These are phyloP conservation scores for Ovibos moschatus DNA, from an alignment of 2,113 vertebrate genomes.

Conservation along the genomic window DNA sequence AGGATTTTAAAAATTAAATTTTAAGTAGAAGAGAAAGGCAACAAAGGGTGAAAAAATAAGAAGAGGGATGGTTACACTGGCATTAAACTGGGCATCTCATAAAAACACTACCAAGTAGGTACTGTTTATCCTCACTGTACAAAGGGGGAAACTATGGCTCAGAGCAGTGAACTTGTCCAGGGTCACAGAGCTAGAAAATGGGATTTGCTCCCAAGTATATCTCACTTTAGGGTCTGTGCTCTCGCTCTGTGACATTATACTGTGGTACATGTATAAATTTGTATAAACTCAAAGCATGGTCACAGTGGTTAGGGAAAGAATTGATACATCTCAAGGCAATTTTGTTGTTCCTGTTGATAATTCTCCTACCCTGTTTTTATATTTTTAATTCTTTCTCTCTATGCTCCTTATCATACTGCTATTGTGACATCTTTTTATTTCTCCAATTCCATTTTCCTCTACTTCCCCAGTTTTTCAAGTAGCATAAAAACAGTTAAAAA, in stretches of 20 bases:
- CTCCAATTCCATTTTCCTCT: background rate
- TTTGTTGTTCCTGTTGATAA: background rate
- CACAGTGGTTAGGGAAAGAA: background rate
- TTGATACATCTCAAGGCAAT: background rate
- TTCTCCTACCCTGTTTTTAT: background rate
- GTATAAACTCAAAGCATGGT: background rate
- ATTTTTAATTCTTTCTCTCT: background rate
- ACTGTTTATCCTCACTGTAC: background rate
- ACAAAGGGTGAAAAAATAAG: background rate
- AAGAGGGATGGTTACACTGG: background rate
- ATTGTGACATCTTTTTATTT: conserved; percentile 1
- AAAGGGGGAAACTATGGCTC: background rate
- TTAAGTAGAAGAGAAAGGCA: background rate
- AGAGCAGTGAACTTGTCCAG: background rate
- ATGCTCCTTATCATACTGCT: background rate
- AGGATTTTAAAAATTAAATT: background rate
- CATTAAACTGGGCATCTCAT: background rate
- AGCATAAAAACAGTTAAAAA: conserved; percentile 2
- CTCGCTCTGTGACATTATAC: background rate
- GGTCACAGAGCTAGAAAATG: background rate
- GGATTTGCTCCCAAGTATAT: background rate
- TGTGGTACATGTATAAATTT: background rate
- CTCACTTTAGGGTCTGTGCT: background rate
- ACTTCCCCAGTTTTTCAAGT: conserved; percentile 16
- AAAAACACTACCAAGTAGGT: background rate